Evolutionary conservation across 2,888 invertebrate genomes (phyloP).

Genomic region (Trypoxylon attenuatum): DNA sequence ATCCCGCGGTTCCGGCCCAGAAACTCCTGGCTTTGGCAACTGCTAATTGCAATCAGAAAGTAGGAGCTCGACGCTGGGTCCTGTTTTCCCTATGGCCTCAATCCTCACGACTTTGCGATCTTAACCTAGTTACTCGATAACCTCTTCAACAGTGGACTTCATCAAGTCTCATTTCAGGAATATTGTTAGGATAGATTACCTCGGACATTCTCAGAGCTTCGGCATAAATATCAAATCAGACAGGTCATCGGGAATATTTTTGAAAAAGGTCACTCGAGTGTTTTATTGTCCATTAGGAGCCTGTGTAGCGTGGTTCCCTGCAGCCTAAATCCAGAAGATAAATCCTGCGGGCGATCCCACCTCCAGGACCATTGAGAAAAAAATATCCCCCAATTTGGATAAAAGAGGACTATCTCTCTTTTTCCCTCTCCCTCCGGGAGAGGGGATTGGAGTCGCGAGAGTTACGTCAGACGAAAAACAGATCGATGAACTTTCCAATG

Average conservation of each 20-base stretch:
- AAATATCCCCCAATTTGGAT: background rate
- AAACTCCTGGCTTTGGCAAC: constrained; percentile 33
- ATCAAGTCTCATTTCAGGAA: too few species aligned
- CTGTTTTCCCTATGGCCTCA: constrained; percentile 14
- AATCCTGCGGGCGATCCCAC: too few species aligned
- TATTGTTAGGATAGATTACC: too few species aligned
- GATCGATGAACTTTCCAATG: constrained; percentile 38
- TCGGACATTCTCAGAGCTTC: too few species aligned
- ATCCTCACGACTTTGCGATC: background rate
- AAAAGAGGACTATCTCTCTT: background rate
- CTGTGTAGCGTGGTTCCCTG: background rate
- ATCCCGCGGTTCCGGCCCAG: constrained; percentile 31
- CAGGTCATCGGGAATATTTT: too few species aligned
- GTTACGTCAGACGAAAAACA: constrained; percentile 51
- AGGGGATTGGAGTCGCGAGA: constrained; percentile 12
- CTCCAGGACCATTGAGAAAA: too few species aligned
- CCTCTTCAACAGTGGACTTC: too few species aligned
- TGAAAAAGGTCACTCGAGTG: too few species aligned
- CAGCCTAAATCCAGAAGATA: too few species aligned
- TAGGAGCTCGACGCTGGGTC: constrained; percentile 15
- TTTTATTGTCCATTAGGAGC: background rate
- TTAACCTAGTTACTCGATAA: background rate
- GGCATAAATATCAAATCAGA: too few species aligned
- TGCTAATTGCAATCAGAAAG: constrained; percentile 38
- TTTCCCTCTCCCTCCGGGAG: background rate